phyloP scores from a whole-genome alignment of 2,113 vertebrate genomes.

The Bos indicus region DNA sequence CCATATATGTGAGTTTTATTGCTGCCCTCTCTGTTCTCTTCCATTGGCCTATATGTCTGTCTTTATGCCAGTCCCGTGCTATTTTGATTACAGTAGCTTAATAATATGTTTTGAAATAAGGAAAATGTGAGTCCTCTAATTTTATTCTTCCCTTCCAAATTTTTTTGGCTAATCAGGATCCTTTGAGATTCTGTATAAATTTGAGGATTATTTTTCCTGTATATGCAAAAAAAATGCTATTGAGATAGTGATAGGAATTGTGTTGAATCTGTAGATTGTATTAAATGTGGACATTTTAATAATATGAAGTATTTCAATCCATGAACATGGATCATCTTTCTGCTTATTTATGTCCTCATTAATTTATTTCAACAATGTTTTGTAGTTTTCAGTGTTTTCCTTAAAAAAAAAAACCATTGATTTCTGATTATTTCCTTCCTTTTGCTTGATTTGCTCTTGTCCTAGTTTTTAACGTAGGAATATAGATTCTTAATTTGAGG shows the following conservation, averaged over 20 bases:
- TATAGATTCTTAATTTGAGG: neutral
- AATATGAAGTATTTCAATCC: neutral
- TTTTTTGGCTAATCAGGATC: neutral
- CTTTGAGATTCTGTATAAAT: neutral
- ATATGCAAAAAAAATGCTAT: neutral
- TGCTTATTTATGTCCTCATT: neutral
- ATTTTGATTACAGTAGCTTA: neutral
- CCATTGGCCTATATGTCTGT: neutral
- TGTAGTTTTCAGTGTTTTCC: neutral
- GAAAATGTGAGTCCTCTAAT: neutral
- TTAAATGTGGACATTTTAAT: neutral
- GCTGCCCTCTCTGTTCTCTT: neutral
- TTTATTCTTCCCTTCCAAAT: neutral
- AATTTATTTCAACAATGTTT: neutral
- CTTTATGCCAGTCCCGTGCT: neutral
- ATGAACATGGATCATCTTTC: neutral
- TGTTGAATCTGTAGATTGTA: neutral
- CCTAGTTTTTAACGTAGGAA: neutral
- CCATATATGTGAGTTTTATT: neutral
- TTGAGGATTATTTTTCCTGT: neutral
- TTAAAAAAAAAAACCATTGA: neutral
- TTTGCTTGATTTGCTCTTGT: neutral
- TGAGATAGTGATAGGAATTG: neutral
- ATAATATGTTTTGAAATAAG: neutral
- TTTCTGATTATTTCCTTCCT: neutral